Conservation (phyloP, 2,888 invertebrate genomes). For the Tiliacea aurago region DNA sequence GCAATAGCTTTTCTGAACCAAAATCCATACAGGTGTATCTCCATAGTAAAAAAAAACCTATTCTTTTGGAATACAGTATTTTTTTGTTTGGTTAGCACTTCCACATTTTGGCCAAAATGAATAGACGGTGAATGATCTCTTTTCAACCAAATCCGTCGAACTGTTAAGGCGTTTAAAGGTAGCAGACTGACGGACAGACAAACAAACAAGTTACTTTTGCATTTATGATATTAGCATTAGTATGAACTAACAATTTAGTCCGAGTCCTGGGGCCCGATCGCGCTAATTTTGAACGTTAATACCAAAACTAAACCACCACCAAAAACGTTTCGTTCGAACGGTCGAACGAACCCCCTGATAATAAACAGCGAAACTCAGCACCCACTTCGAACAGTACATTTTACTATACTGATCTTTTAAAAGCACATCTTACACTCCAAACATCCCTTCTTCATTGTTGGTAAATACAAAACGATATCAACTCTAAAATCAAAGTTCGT, state of each 20-base stretch:
- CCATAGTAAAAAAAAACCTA: no score
- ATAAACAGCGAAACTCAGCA: not conserved
- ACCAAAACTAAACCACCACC: no score
- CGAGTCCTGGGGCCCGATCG: no score
- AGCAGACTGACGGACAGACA: not conserved
- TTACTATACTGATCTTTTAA: not conserved
- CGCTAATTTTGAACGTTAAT: no score
- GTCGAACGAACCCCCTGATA: no score
- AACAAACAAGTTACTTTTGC: not conserved
- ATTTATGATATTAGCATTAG: not conserved
- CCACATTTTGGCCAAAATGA: no score
- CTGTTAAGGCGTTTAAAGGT: not conserved
- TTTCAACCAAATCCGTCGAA: not conserved
- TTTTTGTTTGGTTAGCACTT: no score
- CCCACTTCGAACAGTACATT: not conserved
- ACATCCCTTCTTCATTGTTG: conserved; percentile 27
- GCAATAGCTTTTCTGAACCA: no score
- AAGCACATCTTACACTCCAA: conserved; percentile 1
- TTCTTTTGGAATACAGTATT: no score
- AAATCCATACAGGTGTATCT: no score
- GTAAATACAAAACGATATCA: conserved; percentile 47
- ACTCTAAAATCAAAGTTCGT: conserved; percentile 74
- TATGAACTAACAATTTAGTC: not conserved
- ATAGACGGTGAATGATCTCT: no score
- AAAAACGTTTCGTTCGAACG: no score